Evolutionary conservation across 2,113 vertebrate species (phyloP).

Genomic region (Laticauda colubrina): DNA sequence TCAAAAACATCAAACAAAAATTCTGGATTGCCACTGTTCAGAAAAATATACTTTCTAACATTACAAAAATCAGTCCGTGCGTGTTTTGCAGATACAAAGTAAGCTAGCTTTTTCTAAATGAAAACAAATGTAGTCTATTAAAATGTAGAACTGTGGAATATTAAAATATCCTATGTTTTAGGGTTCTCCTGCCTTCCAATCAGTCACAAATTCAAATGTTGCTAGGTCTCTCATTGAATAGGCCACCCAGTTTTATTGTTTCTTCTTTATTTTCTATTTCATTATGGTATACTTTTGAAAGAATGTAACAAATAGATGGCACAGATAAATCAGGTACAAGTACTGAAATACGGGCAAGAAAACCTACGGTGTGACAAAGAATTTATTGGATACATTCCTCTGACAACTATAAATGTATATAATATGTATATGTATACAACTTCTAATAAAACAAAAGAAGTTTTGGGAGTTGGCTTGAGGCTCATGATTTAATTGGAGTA

Average conservation of each 20-base stretch:
- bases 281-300: neutral
- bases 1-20: neutral
- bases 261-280: neutral
- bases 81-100: neutral
- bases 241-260: neutral
- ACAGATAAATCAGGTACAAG: neutral
- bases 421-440: too few species aligned
- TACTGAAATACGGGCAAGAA: neutral
- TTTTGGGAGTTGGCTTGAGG: too few species aligned
- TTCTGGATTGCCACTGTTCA: neutral
- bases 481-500: too few species aligned
- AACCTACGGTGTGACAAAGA: neutral
- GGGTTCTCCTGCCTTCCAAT: neutral
- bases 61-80: slow-evolving; percentile 9
- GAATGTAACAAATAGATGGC: neutral
- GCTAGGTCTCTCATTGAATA: neutral
- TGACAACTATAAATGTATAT: too few species aligned
- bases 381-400: neutral
- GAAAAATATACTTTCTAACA: neutral
- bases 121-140: slow-evolving; percentile 16
- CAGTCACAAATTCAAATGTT: neutral
- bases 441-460: too few species aligned
- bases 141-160: slow-evolving; percentile 46
- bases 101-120: slow-evolving; percentile 10
- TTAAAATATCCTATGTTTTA: neutral